These are phyloP conservation scores for Gorsachius goisagi DNA, from an alignment of 2,113 vertebrate genomes.

Conservation along the genomic window DNA sequence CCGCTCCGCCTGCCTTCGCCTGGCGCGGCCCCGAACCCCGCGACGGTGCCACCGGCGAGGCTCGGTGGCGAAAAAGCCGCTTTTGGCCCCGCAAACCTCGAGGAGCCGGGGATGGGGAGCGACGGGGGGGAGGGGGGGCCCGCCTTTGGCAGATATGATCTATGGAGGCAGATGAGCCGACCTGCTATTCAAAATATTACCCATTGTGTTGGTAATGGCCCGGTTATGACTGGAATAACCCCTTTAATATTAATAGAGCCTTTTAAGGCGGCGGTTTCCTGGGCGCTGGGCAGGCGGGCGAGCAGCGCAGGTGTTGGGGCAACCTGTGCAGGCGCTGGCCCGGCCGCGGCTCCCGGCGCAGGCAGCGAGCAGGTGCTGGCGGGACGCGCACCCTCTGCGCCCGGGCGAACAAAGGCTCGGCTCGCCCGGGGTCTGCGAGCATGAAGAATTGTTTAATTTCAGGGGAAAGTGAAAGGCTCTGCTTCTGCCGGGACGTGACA, in stretches of 20 bases:
- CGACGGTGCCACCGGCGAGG: background rate
- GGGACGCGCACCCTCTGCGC: slow-evolving; percentile 38
- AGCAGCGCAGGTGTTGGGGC: slow-evolving; percentile 73
- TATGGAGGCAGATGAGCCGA: slow-evolving; percentile 71
- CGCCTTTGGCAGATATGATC: slow-evolving; percentile 71
- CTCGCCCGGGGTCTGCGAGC: slow-evolving; percentile 76
- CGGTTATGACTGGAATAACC: slow-evolving; percentile 68
- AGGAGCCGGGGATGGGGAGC: background rate
- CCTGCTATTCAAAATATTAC: slow-evolving; percentile 74
- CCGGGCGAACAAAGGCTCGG: slow-evolving; percentile 68
- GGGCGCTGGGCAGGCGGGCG: slow-evolving; percentile 52
- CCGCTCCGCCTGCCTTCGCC: background rate
- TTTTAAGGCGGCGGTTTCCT: slow-evolving; percentile 38
- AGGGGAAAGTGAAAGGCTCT: slow-evolving; percentile 64
- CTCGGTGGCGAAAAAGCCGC: background rate
- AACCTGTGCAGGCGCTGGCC: slow-evolving; percentile 69
- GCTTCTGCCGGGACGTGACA: slow-evolving; percentile 80
- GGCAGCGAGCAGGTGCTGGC: slow-evolving; percentile 71
- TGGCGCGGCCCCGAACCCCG: background rate
- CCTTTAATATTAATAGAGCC: slow-evolving; percentile 80
- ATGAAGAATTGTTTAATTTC: slow-evolving; percentile 90
- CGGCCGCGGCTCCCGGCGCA: slow-evolving; percentile 2
- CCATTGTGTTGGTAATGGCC: slow-evolving; percentile 85
- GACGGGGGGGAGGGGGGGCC: background rate
- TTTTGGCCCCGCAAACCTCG: background rate